phyloP scores from a whole-genome alignment of 2,113 vertebrate species.

The Platysternon megacephalum region DNA sequence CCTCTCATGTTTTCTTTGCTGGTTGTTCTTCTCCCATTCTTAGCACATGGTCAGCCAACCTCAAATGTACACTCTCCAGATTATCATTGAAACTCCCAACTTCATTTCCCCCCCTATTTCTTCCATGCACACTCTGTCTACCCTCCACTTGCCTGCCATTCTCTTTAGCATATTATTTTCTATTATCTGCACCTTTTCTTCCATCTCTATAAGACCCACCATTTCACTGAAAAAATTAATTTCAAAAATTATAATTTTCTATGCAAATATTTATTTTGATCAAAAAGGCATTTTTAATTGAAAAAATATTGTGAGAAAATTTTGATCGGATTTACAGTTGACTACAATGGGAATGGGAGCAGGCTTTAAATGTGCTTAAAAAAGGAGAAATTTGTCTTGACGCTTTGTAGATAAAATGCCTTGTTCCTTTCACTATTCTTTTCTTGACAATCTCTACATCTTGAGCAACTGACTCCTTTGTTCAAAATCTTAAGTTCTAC shows the following conservation, averaged over 20 bases:
- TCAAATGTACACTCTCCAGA: not conserved
- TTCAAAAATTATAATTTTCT: not conserved
- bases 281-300: not conserved
- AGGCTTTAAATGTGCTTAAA: not conserved
- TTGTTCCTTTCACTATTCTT: too few species aligned
- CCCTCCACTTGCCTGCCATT: not conserved
- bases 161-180: not conserved
- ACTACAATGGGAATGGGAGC: not conserved
- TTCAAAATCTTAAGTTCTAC: not conserved
- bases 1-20: too few species aligned
- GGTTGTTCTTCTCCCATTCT: not conserved
- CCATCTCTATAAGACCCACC: too few species aligned
- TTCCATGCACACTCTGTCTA: not conserved
- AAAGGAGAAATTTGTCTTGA: not conserved
- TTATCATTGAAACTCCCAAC: not conserved
- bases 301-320: not conserved
- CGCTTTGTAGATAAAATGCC: too few species aligned
- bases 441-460: not conserved
- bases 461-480: not conserved
- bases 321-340: not conserved
- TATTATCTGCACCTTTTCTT: not conserved
- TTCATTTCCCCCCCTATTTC: not conserved
- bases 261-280: not conserved
- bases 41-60: not conserved
- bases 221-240: not conserved